A percentile compares a stretch with the other conserved stretches of the same genome.
These are phyloP conservation scores for Habrosyne pyritoides DNA, from an alignment of 2,888 invertebrate genomes.

Conservation along the genomic window DNA sequence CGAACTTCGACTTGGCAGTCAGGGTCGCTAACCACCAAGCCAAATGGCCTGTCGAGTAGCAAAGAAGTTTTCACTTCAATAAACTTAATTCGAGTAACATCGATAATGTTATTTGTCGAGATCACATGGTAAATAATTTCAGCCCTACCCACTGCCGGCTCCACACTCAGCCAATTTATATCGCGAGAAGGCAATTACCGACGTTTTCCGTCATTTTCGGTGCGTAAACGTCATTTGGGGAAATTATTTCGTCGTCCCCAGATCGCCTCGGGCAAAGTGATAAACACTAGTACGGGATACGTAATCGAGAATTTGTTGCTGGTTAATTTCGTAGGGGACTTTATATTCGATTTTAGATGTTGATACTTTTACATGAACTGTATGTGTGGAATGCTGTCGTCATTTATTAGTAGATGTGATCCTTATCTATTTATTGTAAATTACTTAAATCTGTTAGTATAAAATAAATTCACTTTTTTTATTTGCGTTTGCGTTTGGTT, in stretches of 20 bases:
- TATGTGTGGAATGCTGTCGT: neutral
- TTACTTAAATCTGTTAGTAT: no score
- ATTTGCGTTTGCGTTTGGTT: no score
- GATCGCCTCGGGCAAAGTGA: conserved; percentile 52
- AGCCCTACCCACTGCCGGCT: conserved; percentile 65
- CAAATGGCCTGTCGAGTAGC: no score
- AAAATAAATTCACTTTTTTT: no score
- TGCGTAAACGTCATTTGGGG: conserved; percentile 70
- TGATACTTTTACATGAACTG: neutral
- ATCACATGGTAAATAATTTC: conserved; percentile 38
- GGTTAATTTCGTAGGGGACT: conserved; percentile 33
- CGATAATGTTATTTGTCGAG: conserved; percentile 30
- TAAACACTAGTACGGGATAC: conserved; percentile 30
- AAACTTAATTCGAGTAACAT: no score
- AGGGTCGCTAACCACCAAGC: no score
- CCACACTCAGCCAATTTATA: conserved; percentile 78
- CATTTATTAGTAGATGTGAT: neutral
- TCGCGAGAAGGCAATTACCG: conserved; percentile 74
- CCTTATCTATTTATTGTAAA: no score
- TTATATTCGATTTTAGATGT: conserved; percentile 10
- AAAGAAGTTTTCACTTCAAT: no score
- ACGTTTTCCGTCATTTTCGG: conserved; percentile 68
- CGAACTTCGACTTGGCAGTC: no score
- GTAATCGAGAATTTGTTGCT: conserved; percentile 27
- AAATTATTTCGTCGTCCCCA: conserved; percentile 63